Percentiles rank a stretch among this genome's conserved stretches.
Conservation (phyloP, 2,888 invertebrate genomes). For the Entomobrya proxima region DNA sequence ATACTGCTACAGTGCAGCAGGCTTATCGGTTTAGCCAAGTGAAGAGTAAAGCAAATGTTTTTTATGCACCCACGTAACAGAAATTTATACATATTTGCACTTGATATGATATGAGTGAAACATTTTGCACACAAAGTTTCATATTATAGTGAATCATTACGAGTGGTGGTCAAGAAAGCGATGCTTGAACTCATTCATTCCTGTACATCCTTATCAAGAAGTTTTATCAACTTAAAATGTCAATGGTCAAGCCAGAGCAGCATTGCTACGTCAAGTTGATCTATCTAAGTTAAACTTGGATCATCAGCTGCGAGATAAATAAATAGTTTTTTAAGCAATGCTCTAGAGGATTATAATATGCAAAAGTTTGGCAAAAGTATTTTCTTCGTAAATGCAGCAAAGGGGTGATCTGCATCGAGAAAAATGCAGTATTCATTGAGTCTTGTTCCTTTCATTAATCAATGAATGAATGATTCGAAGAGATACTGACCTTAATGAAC, state of each 20-base stretch:
- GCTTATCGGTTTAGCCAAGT: not conserved
- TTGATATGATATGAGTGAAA: slow-evolving; percentile 2
- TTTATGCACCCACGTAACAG: not conserved
- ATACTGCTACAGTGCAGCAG: not conserved
- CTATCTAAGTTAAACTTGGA: not conserved
- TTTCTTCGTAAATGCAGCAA: not conserved
- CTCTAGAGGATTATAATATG: not conserved
- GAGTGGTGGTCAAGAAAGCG: not conserved
- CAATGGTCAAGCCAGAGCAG: slow-evolving; percentile 45
- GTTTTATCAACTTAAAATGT: slow-evolving; percentile 35
- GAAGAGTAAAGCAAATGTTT: slow-evolving; percentile 19
- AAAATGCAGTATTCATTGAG: not conserved
- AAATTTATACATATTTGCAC: not conserved
- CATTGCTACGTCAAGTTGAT: not conserved
- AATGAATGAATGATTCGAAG: not conserved
- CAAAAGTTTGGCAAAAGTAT: not conserved
- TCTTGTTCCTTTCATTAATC: not conserved
- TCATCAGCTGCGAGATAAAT: not conserved
- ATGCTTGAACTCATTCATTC: slow-evolving; percentile 37
- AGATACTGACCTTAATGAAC: too few relatives aligned
- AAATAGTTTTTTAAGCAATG: slow-evolving; percentile 1
- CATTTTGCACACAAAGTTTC: slow-evolving; percentile 43
- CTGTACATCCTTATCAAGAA: not conserved
- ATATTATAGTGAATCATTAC: not conserved
- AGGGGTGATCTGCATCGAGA: not conserved